Evolutionary conservation across 2,797 vertebrate species (phyloP).

Genomic region (Chrysocyon brachyurus): DNA sequence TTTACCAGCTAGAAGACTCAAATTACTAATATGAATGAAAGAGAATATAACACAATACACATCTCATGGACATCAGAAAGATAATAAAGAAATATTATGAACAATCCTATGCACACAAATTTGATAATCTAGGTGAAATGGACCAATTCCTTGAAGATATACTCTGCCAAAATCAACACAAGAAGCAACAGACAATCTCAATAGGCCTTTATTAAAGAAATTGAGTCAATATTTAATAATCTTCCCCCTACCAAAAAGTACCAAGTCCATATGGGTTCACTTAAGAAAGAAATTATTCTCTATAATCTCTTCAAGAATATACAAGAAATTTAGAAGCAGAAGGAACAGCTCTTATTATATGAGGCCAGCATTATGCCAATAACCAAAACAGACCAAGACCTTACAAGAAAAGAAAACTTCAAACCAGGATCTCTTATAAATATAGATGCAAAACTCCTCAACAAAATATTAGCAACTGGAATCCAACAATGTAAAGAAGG

Average conservation of each 20-base stretch:
- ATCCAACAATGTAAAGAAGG: neutral
- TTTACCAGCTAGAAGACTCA: neutral
- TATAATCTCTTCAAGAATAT: neutral
- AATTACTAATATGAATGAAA: slow-evolving; percentile 27
- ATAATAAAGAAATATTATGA: neutral
- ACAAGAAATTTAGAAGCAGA: neutral
- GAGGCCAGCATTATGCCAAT: neutral
- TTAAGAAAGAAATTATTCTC: neutral
- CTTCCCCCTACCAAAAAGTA: neutral
- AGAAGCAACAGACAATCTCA: neutral
- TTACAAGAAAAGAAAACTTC: neutral
- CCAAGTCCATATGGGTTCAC: neutral
- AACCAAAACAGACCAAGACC: neutral
- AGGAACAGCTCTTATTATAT: neutral
- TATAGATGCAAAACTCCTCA: neutral
- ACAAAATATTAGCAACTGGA: neutral
- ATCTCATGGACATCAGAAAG: neutral
- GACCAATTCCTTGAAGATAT: neutral
- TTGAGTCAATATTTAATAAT: neutral
- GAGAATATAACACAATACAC: neutral
- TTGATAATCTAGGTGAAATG: neutral
- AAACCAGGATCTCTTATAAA: neutral
- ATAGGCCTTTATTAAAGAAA: neutral
- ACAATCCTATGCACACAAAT: neutral
- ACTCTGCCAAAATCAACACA: neutral